Percentiles rank a stretch among this genome's conserved stretches.
Evolutionary conservation across 2,888 invertebrate genomes (phyloP).

Genomic region (Ichneumoninae sp.): DNA sequence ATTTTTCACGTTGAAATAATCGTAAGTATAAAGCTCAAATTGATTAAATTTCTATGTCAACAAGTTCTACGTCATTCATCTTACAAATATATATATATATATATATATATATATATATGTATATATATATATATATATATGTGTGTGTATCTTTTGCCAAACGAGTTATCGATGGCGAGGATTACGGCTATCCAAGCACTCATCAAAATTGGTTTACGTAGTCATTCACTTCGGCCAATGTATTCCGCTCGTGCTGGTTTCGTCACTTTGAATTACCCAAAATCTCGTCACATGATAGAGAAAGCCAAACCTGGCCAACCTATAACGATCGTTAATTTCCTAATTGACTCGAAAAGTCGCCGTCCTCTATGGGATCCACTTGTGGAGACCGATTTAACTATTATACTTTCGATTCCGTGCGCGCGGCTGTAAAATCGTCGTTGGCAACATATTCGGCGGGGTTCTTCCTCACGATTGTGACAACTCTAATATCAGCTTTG

Average conservation of each 20-base stretch:
- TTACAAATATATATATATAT: neutral
- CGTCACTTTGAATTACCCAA: constrained; percentile 10
- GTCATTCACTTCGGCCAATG: neutral
- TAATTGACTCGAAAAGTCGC: constrained; percentile 6
- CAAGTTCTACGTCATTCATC: neutral
- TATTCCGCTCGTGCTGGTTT: neutral
- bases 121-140: neutral
- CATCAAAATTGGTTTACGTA: neutral
- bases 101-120: neutral
- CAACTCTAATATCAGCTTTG: neutral
- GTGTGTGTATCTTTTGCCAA: neutral
- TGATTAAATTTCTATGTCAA: neutral
- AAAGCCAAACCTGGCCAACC: constrained; percentile 7
- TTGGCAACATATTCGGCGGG: neutral
- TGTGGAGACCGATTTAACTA: neutral
- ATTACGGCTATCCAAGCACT: neutral
- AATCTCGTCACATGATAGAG: neutral
- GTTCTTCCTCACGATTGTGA: neutral
- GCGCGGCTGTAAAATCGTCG: neutral
- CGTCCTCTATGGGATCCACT: constrained; percentile 5
- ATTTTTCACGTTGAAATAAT: too few species aligned
- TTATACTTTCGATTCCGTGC: constrained; percentile 23
- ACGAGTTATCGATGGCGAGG: neutral
- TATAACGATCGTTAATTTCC: constrained; percentile 10
- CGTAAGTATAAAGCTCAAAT: too few species aligned